Percentiles rank a stretch among this genome's conserved stretches.
Evolutionary conservation across 2,113 vertebrate genomes (phyloP).

Genomic region (Phainopepla nitens): DNA sequence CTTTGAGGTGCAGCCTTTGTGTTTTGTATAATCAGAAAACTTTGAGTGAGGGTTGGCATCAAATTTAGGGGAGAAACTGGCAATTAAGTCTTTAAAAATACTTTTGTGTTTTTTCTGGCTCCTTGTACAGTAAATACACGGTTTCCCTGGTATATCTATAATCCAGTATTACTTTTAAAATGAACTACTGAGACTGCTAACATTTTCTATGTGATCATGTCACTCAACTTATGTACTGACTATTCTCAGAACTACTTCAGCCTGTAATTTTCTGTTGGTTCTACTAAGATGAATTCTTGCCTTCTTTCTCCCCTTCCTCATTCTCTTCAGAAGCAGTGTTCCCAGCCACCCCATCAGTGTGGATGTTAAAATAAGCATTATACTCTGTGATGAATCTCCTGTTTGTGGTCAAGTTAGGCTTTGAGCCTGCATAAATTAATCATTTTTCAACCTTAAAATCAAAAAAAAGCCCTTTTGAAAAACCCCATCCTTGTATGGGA

Average conservation of each 20-base stretch:
- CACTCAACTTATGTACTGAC: not conserved
- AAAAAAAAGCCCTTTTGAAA: not conserved
- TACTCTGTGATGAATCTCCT: constrained; percentile 19
- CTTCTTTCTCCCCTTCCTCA: not conserved
- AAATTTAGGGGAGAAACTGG: not conserved
- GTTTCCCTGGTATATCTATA: not conserved
- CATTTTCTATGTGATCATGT: not conserved
- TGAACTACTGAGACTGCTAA: not conserved
- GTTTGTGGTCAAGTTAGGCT: constrained; percentile 19
- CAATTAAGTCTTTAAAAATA: not conserved
- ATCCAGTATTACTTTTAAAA: not conserved
- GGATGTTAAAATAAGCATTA: constrained; percentile 20
- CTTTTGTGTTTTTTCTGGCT: not conserved
- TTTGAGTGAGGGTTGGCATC: not conserved
- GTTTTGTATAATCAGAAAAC: not conserved
- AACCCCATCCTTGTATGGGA: not conserved
- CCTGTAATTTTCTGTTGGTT: not conserved
- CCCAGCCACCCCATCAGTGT: not conserved
- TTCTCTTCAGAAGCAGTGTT: not conserved
- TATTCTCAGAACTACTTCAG: not conserved
- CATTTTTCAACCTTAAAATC: not conserved
- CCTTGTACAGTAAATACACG: not conserved
- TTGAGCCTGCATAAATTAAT: constrained; percentile 30
- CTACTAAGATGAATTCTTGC: not conserved
- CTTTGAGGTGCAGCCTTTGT: not conserved